A percentile compares a stretch with the other conserved stretches of the same genome.
Evolutionary conservation across 2,113 vertebrate genomes (phyloP).

Genomic region (Microcebus ravelobensis): DNA sequence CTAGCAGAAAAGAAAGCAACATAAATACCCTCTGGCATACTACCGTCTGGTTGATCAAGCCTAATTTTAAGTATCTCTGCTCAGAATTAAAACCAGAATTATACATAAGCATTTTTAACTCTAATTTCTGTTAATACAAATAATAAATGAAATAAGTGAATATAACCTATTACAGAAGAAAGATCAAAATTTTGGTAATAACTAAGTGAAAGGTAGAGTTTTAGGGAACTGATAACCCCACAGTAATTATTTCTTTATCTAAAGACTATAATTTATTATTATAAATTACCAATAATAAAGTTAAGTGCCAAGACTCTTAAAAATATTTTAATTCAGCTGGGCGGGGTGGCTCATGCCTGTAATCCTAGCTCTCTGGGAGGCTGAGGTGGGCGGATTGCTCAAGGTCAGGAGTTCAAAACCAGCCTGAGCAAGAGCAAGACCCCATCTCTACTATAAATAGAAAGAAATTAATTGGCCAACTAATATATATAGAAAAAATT

Average conservation of each 20-base stretch:
- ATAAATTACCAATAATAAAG: neutral
- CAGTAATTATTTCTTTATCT: neutral
- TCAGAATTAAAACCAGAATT: neutral
- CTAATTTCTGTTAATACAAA: neutral
- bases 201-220: neutral
- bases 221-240: neutral
- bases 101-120: neutral
- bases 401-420: too few species aligned
- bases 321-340: neutral
- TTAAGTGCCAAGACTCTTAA: neutral
- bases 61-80: neutral
- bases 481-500: too few species aligned
- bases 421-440: too few species aligned
- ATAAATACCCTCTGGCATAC: neutral
- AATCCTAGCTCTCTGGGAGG: too few species aligned
- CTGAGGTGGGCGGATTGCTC: too few species aligned
- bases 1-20: neutral
- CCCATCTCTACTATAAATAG: too few species aligned
- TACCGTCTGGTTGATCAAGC: neutral
- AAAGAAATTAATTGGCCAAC: too few species aligned
- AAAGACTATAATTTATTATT: conserved; percentile 2
- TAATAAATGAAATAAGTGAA: neutral
- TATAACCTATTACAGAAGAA: conserved; percentile 9
- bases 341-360: too few species aligned
- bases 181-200: neutral